These are phyloP conservation scores for Chloroclystis v-ata DNA, from an alignment of 2,888 invertebrate genomes.

Conservation along the genomic window DNA sequence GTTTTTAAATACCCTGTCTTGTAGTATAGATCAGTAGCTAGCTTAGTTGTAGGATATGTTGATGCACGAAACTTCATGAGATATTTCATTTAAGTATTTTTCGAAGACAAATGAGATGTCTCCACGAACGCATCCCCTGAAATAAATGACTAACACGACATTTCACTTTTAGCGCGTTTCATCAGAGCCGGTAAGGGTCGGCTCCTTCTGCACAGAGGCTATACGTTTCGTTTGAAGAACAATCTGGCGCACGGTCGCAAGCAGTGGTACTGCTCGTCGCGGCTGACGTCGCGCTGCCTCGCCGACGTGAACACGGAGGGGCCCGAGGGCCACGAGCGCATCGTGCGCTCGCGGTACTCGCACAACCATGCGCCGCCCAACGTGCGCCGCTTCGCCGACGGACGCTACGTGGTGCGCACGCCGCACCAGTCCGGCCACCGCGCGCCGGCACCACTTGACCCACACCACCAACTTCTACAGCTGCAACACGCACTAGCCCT, in stretches of 20 bases:
- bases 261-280: slow-evolving; percentile 74
- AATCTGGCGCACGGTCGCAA: slow-evolving; percentile 73
- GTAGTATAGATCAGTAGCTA: too few species aligned
- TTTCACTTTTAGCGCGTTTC: slow-evolving; percentile 60
- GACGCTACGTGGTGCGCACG: slow-evolving; percentile 71
- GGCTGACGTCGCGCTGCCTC: slow-evolving; percentile 69
- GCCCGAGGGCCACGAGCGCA: slow-evolving; percentile 72
- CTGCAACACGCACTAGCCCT: slow-evolving; percentile 70
- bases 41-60: too few species aligned
- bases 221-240: slow-evolving; percentile 73
- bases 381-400: slow-evolving; percentile 71
- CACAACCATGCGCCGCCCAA: slow-evolving; percentile 74
- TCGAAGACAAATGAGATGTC: slow-evolving; percentile 8
- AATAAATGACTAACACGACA: slow-evolving; percentile 29
- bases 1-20: too few species aligned
- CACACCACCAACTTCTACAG: slow-evolving; percentile 71
- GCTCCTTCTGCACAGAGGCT: slow-evolving; percentile 67
- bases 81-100: slow-evolving; percentile 9
- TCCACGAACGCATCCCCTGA: slow-evolving; percentile 8
- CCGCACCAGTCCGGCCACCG: slow-evolving; percentile 74
- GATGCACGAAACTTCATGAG: not conserved
- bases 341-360: slow-evolving; percentile 69
- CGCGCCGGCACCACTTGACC: slow-evolving; percentile 67
- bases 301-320: slow-evolving; percentile 73
- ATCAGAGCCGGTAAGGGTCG: slow-evolving; percentile 72